Percentiles rank a stretch among this genome's conserved stretches.
phyloP scores from a whole-genome alignment of 2,888 invertebrate genomes.

The Antitype chi region DNA sequence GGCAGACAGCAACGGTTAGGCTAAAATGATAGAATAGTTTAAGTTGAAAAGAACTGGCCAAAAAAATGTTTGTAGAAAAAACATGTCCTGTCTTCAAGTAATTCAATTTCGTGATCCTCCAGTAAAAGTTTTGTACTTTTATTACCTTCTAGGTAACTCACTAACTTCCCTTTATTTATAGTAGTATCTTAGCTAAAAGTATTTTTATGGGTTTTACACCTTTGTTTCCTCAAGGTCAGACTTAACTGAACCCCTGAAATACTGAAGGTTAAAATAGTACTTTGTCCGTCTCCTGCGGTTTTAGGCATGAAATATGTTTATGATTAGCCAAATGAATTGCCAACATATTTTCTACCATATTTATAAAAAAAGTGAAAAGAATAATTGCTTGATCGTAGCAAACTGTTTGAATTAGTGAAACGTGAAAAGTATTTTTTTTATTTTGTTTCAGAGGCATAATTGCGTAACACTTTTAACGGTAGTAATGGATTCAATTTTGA shows the following conservation, averaged over 20 bases:
- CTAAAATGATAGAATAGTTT: too few species aligned
- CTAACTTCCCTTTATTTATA: constrained; percentile 28
- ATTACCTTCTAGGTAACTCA: constrained; percentile 9
- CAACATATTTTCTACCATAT: background rate
- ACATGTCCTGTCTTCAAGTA: constrained; percentile 1
- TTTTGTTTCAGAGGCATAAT: background rate
- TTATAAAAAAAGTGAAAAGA: background rate
- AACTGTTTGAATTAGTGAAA: constrained; percentile 3
- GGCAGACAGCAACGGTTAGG: background rate
- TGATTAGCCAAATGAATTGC: constrained; percentile 41
- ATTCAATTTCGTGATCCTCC: constrained; percentile 34
- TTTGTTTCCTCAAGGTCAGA: constrained; percentile 24
- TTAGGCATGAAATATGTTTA: constrained; percentile 41
- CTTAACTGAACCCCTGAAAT: constrained; percentile 4
- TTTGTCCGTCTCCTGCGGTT: constrained; percentile 32
- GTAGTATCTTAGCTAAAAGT: constrained; percentile 35
- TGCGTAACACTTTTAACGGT: too few species aligned
- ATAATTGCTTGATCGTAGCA: constrained; percentile 6
- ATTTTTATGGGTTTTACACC: constrained; percentile 33
- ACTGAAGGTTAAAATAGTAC: constrained; percentile 50
- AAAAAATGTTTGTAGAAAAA: background rate
- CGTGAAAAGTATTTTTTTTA: background rate
- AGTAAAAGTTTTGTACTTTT: constrained; percentile 46
- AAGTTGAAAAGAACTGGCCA: background rate
- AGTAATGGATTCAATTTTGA: too few species aligned